Conservation (phyloP, 2,113 vertebrate species). For the Emberiza fucata region DNA sequence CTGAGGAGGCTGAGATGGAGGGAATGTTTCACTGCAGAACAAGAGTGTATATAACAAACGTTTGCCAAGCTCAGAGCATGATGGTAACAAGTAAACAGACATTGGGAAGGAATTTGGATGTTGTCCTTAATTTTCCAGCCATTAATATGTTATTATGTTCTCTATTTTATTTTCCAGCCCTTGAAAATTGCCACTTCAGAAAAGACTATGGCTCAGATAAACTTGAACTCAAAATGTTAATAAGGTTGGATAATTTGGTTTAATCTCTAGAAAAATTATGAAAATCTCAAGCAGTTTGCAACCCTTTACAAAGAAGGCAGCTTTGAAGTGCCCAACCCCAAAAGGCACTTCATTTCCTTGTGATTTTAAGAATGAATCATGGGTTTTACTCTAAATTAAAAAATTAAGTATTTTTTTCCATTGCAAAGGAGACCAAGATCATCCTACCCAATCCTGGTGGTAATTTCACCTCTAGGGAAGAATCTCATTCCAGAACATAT, state of each 20-base stretch:
- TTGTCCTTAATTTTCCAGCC: background rate
- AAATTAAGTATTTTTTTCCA: slow-evolving; percentile 6
- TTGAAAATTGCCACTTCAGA: background rate
- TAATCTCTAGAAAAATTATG: background rate
- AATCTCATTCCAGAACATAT: background rate
- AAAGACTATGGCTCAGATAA: background rate
- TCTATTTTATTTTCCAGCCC: background rate
- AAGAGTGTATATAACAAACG: background rate
- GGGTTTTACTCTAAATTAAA: background rate
- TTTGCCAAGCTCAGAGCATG: background rate
- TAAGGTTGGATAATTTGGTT: background rate
- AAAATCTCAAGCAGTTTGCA: background rate
- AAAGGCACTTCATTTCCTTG: slow-evolving; percentile 9
- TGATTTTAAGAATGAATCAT: background rate
- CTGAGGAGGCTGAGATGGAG: background rate
- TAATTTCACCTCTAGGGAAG: background rate
- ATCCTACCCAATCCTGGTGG: background rate
- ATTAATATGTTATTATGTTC: background rate
- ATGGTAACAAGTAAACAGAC: background rate
- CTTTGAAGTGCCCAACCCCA: background rate
- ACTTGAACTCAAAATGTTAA: background rate
- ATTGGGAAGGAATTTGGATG: background rate
- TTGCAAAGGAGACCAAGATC: background rate
- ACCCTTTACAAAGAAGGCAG: background rate
- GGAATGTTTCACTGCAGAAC: background rate